These are phyloP conservation scores for Podiceps cristatus DNA, from an alignment of 2,113 vertebrate genomes.

Conservation along the genomic window DNA sequence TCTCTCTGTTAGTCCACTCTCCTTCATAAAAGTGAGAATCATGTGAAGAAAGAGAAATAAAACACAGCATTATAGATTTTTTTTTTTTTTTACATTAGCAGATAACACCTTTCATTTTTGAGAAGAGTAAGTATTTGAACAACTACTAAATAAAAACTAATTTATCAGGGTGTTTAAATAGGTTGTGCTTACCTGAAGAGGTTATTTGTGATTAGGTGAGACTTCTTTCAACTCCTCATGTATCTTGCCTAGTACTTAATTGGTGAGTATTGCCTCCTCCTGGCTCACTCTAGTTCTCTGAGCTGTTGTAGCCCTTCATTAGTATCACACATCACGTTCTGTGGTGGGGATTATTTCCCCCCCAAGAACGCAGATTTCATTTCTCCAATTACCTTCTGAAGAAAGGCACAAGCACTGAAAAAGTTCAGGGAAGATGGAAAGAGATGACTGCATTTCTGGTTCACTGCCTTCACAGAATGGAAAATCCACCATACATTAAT, in stretches of 20 bases:
- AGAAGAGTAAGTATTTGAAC: background rate
- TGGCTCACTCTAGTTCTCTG: background rate
- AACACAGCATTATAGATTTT: background rate
- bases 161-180: background rate
- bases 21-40: background rate
- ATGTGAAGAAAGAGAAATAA: background rate
- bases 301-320: background rate
- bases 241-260: background rate
- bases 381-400: constrained; percentile 38
- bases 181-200: constrained; percentile 37
- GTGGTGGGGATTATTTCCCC: background rate
- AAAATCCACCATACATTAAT: background rate
- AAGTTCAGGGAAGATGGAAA: background rate
- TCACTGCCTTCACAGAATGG: background rate
- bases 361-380: background rate
- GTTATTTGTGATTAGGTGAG: background rate
- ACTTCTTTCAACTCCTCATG: background rate
- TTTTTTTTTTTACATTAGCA: background rate
- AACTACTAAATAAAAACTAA: background rate
- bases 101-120: background rate
- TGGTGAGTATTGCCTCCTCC: background rate
- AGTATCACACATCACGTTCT: background rate
- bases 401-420: constrained; percentile 26
- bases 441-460: background rate
- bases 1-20: background rate